Evolutionary conservation across 2,888 invertebrate species (phyloP).

Genomic region (Phymatocera aterrima): DNA sequence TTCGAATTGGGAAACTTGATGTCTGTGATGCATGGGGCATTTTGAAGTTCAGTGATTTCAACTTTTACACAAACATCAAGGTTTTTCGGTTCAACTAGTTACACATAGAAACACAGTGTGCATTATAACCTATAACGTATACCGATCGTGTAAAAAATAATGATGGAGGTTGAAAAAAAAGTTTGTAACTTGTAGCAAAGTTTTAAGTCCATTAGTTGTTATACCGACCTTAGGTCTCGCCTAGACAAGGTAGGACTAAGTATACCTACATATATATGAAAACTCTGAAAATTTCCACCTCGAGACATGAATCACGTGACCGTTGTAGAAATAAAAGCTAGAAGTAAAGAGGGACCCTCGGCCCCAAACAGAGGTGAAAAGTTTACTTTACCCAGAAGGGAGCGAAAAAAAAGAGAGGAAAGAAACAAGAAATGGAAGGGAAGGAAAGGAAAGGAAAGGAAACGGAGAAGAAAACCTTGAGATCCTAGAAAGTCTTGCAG

Average conservation of each 20-base stretch:
- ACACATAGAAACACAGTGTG: neutral
- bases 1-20: too few relatives aligned
- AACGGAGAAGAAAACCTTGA: conserved; percentile 5
- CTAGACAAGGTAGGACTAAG: neutral
- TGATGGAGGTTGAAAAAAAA: neutral
- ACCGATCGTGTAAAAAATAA: neutral
- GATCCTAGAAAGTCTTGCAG: conserved; percentile 12
- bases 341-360: conserved; percentile 4
- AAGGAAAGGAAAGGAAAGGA: neutral
- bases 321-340: conserved; percentile 30
- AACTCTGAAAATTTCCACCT: neutral
- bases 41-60: too few relatives aligned
- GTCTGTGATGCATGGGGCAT: too few relatives aligned
- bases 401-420: neutral
- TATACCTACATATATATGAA: neutral
- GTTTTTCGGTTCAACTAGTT: too few relatives aligned
- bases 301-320: conserved; percentile 27
- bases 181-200: conserved; percentile 10
- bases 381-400: neutral
- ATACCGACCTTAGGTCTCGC: neutral
- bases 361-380: conserved; percentile 8
- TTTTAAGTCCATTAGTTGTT: conserved; percentile 18
- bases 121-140: neutral
- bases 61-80: neutral
- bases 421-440: neutral